These are phyloP conservation scores for Antrozous pallidus DNA, from an alignment of 2,797 vertebrate species.

Conservation along the genomic window DNA sequence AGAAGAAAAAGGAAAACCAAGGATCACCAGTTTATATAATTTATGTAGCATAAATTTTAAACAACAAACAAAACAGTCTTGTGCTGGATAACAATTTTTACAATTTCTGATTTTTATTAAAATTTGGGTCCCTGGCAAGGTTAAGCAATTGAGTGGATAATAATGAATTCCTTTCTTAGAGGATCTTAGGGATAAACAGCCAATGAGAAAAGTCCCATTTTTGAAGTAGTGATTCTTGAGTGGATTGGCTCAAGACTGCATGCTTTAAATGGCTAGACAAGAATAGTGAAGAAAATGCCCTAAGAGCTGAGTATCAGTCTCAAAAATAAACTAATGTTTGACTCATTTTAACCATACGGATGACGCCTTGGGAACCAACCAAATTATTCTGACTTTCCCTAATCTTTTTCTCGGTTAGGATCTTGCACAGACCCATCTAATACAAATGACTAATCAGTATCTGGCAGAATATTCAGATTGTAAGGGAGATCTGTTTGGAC, in stretches of 20 bases:
- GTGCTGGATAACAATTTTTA: background rate
- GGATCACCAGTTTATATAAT: slow-evolving; percentile 1
- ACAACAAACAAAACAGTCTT: background rate
- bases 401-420: background rate
- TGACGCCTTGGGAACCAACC: background rate
- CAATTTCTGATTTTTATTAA: slow-evolving; percentile 29
- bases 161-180: background rate
- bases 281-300: background rate
- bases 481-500: background rate
- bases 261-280: background rate
- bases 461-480: background rate
- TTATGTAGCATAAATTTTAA: background rate
- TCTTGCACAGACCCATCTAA: background rate
- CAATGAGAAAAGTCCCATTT: background rate
- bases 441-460: background rate
- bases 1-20: background rate
- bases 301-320: background rate
- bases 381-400: background rate
- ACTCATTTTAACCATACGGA: background rate
- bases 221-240: background rate
- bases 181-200: background rate
- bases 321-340: background rate
- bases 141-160: background rate
- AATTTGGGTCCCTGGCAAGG: background rate
- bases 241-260: background rate